A percentile compares a stretch with the other conserved stretches of the same genome.
Conservation (phyloP, 2,888 invertebrate genomes). For the Agrotis clavis region DNA sequence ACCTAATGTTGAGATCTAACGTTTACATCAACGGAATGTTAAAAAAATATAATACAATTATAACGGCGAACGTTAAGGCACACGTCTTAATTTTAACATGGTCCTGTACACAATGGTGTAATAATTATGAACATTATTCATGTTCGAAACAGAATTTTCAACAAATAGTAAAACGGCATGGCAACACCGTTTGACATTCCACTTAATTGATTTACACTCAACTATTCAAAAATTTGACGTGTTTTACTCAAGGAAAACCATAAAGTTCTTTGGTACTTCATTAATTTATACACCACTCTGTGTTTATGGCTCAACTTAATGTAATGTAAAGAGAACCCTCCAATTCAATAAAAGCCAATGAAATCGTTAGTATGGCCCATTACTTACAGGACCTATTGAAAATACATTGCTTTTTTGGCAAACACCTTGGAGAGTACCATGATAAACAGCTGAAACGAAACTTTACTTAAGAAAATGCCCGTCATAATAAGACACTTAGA, state of each 20-base stretch:
- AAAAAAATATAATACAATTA: conserved; percentile 52
- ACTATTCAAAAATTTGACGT: background rate
- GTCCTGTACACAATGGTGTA: conserved; percentile 19
- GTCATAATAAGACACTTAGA: background rate
- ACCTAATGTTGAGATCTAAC: conserved; percentile 49
- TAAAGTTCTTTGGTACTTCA: conserved; percentile 2
- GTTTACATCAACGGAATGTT: conserved; percentile 43
- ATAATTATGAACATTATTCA: background rate
- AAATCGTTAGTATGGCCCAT: background rate
- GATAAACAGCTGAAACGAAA: background rate
- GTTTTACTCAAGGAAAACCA: background rate
- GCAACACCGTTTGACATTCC: background rate
- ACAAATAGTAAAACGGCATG: background rate
- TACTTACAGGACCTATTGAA: conserved; percentile 14
- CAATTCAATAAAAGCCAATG: background rate
- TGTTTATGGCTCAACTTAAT: background rate
- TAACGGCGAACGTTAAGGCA: conserved; percentile 74
- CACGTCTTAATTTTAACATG: conserved; percentile 65
- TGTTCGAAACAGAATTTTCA: background rate
- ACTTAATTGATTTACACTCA: background rate
- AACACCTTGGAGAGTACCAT: background rate
- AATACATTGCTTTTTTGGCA: conserved; percentile 23
- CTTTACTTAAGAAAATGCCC: background rate
- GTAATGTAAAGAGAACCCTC: background rate
- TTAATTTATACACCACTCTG: conserved; percentile 4